Evolutionary conservation across 2,888 invertebrate species (phyloP).

Genomic region (Xestia sexstrigata): DNA sequence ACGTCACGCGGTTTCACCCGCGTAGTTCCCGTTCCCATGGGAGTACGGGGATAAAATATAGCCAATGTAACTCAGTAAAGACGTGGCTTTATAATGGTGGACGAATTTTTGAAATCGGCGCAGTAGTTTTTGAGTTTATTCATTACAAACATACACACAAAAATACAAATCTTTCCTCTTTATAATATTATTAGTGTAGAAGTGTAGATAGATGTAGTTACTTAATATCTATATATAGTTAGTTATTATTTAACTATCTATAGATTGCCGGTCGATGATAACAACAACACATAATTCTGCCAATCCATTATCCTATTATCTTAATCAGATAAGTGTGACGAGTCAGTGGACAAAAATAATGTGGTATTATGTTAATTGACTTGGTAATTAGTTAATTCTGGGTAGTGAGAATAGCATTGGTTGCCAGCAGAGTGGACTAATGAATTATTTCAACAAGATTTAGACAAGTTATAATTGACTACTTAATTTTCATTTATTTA

Average conservation of each 20-base stretch:
- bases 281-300: slow-evolving; percentile 31
- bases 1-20: no score
- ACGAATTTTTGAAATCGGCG: no score
- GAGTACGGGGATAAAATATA: no score
- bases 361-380: slow-evolving; percentile 35
- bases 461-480: not conserved
- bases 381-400: slow-evolving; percentile 18
- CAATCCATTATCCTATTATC: slow-evolving; percentile 46
- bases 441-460: not conserved
- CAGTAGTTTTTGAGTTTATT: no score
- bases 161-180: no score
- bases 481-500: not conserved
- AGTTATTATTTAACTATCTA: slow-evolving; percentile 39
- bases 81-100: no score
- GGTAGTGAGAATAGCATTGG: not conserved
- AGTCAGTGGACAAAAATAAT: slow-evolving; percentile 27
- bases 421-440: not conserved
- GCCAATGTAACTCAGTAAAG: no score
- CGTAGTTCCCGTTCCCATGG: no score
- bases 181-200: no score
- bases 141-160: no score
- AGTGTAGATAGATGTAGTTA: slow-evolving; percentile 16
- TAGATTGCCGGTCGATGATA: slow-evolving; percentile 26
- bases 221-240: slow-evolving; percentile 22
- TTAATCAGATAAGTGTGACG: slow-evolving; percentile 36